Percentiles rank a stretch among this genome's conserved stretches.
Conservation (phyloP, 2,888 invertebrate species). For the Myopa tessellatipennis region DNA sequence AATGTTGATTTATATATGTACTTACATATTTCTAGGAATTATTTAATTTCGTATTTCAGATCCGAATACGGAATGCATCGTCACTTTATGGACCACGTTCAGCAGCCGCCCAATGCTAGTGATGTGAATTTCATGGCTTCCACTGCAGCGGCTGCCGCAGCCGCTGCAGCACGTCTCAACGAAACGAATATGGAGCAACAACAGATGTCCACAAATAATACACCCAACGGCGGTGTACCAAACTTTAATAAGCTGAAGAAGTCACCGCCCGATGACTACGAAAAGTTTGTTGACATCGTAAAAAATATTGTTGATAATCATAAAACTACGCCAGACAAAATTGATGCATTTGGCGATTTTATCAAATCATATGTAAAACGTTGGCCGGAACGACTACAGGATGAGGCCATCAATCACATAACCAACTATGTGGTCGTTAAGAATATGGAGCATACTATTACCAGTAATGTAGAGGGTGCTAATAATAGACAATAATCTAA, state of each 20-base stretch:
- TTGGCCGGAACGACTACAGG: conserved; percentile 65
- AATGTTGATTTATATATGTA: not conserved
- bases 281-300: conserved; percentile 66
- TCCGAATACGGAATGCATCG: conserved; percentile 67
- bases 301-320: conserved; percentile 66
- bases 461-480: conserved; percentile 60
- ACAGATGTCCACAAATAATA: conserved; percentile 56
- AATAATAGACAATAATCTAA: conserved; percentile 67
- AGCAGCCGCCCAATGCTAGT: conserved; percentile 62
- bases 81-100: conserved; percentile 66
- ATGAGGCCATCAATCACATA: conserved; percentile 66
- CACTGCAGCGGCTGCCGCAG: conserved; percentile 64
- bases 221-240: conserved; percentile 58
- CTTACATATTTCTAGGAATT: not conserved
- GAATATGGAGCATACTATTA: conserved; percentile 66
- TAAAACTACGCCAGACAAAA: conserved; percentile 64
- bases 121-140: conserved; percentile 66
- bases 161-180: conserved; percentile 63
- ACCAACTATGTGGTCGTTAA: conserved; percentile 66
- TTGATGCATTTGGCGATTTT: conserved; percentile 65
- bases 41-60: conserved; percentile 48
- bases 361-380: conserved; percentile 65
- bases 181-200: conserved; percentile 65
- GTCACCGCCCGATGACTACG: conserved; percentile 61
- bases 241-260: conserved; percentile 57